Evolutionary conservation across 2,113 vertebrate genomes (phyloP), one percentile per base, ranked within the genome.

Genomic region (Sorex araneus): DNA sequence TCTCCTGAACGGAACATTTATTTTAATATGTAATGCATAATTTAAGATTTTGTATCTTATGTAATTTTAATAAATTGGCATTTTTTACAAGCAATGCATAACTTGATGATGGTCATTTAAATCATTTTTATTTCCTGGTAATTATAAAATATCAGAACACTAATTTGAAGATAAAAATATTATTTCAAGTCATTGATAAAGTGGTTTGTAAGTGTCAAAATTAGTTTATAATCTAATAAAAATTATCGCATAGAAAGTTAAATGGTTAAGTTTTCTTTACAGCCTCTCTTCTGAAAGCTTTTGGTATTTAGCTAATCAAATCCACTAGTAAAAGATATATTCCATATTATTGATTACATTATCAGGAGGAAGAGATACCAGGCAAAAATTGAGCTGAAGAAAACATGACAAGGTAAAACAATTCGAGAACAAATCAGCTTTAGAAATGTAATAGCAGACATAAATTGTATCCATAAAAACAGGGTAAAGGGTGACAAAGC

Each of bases 391-490:
- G 19, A 60, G 15, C 57, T 60, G 18, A 60, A 60, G 18, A 60
- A 60, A 21, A 60, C 21, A 60, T 21, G 64, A 66, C 11, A 30
- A 66, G 28, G 11, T 83, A 76, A 73, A 92, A 70, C 54, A 80
- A 89, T 23, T 70, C 64, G 91, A 93, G 81, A 19, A 87, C 82
- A 40, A 18, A 60, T 36, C 95, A 75, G 36, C 89, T 85, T 81
- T 86, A 83, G 78, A 94, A 89, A 93, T 75, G 73, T 74, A 23
- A 92, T 81, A 95, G 86, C 95, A 92, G 95, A 96, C 97, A 98
- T 98, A 87, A 97, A 96, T 97, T 97, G 97, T 94, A 96, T 96
- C 95, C 84, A 85, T 96, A 93, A 94, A 96, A 91, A 94, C 69
- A 95, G 19, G 93, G 67, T 91, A 95, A 74, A 80, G 92, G 95